Evolutionary conservation across 2,113 vertebrate genomes (phyloP).

Genomic region (Dromiciops gliroides): DNA sequence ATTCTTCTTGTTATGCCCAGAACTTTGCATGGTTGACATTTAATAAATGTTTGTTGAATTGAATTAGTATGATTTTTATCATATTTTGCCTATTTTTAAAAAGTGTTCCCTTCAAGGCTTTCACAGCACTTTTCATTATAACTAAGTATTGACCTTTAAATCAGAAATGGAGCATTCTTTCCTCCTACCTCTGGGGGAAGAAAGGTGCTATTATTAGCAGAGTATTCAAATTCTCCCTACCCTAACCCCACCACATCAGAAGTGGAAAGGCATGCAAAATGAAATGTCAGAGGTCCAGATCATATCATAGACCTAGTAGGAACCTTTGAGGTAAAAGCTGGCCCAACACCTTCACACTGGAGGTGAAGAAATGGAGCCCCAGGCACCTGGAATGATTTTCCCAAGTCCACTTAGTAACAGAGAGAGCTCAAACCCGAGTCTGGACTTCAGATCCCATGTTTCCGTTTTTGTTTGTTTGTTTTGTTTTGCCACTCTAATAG

Average conservation of each 20-base stretch:
- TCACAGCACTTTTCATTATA: not conserved
- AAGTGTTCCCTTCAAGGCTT: not conserved
- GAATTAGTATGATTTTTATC: not conserved
- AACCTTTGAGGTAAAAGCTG: not conserved
- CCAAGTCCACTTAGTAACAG: not conserved
- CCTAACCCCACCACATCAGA: not conserved
- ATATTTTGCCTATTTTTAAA: not conserved
- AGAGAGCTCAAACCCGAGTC: not conserved
- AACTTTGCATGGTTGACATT: not conserved
- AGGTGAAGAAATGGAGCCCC: not conserved
- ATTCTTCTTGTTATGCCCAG: not conserved
- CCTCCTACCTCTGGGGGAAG: not conserved
- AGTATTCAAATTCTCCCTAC: not conserved
- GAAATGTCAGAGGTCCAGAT: not conserved
- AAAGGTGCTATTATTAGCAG: not conserved
- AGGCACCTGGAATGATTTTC: not conserved
- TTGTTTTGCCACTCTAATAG: not conserved
- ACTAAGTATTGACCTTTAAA: not conserved
- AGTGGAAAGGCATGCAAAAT: not conserved
- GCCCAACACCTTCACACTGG: not conserved
- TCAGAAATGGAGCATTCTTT: not conserved
- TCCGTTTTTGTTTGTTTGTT: not conserved
- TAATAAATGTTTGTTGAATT: not conserved
- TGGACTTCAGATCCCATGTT: not conserved
- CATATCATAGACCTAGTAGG: not conserved